These are phyloP conservation scores for Mico argentatus DNA, from an alignment of 2,797 vertebrate species.

Conservation along the genomic window DNA sequence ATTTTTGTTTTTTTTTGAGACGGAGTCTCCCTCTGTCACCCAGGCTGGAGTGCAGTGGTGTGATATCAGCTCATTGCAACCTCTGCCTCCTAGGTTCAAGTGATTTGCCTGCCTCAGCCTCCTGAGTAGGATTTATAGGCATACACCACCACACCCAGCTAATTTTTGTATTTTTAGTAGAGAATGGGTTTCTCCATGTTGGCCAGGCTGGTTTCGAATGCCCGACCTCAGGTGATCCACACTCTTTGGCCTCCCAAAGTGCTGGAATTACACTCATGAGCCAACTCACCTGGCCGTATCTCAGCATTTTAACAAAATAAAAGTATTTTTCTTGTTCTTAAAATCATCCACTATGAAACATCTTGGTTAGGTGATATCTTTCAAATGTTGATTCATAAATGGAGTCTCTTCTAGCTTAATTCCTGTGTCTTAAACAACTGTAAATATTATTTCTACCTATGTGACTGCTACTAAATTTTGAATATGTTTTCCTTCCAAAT, in stretches of 20 bases:
- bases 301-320: background rate
- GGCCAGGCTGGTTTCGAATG: background rate
- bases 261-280: background rate
- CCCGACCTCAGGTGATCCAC: background rate
- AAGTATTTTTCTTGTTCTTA: background rate
- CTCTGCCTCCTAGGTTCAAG: background rate
- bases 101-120: background rate
- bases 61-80: background rate
- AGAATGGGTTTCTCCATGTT: background rate
- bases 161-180: background rate
- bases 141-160: background rate
- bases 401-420: background rate
- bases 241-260: background rate
- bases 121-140: background rate
- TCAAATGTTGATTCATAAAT: background rate
- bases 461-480: background rate
- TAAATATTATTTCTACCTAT: background rate
- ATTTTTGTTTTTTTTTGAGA: background rate
- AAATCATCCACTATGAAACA: background rate
- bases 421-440: background rate
- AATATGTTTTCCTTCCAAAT: background rate
- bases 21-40: accelerated
- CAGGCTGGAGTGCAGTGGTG: background rate
- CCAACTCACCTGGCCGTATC: accelerated
- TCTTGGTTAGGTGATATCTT: background rate